phyloP scores from a whole-genome alignment of 2,797 vertebrate genomes.

The Cyprinodon diabolis region DNA sequence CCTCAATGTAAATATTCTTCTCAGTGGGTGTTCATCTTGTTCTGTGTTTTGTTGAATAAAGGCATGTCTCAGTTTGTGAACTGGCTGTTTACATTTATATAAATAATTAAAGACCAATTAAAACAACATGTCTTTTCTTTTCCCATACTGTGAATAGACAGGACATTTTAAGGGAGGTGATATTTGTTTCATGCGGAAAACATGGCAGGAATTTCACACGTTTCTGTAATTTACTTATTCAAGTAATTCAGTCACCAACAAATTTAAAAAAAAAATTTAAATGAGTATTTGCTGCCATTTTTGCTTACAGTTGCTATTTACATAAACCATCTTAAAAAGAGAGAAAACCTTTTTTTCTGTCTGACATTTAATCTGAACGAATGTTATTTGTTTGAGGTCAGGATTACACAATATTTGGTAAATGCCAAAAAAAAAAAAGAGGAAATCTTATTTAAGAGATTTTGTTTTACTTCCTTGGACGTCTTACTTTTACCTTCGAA shows the following conservation, averaged over 20 bases:
- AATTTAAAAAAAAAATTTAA: no score
- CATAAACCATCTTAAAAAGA: background rate
- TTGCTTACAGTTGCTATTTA: background rate
- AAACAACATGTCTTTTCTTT: constrained; percentile 6
- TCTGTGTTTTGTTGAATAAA: constrained; percentile 27
- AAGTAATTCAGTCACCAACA: background rate
- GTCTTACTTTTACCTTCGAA: no score
- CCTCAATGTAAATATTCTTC: constrained; percentile 24
- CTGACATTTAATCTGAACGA: background rate
- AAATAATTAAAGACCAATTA: constrained; percentile 34
- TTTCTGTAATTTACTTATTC: background rate
- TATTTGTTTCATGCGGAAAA: background rate
- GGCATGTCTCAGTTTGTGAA: constrained; percentile 37
- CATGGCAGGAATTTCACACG: background rate
- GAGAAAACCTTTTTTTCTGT: background rate
- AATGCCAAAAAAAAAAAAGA: background rate
- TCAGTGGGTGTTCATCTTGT: constrained; percentile 30
- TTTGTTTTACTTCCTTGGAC: no score
- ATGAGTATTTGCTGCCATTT: background rate
- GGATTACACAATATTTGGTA: background rate
- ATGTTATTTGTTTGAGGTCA: background rate
- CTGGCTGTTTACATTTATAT: constrained; percentile 27
- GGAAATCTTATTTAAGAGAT: background rate
- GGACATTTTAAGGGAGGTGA: background rate
- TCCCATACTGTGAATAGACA: background rate